Evolutionary conservation across 2,888 invertebrate species (phyloP), one percentile per base, ranked within the genome.

Genomic region (Galerucella calmariensis): DNA sequence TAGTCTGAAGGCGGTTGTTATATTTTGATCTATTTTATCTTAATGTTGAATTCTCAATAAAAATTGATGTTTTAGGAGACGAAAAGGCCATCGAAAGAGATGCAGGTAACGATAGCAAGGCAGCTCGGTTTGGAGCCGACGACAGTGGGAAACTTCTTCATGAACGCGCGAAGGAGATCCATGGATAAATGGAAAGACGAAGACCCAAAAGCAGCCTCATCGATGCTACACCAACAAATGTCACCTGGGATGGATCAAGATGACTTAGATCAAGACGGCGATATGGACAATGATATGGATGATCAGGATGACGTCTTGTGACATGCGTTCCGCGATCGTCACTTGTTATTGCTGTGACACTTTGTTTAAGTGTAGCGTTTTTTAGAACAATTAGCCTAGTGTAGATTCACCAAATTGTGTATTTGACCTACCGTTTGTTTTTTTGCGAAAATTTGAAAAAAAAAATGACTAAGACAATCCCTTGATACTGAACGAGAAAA

Each of bases 141-240:
- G 71, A 99, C 99, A 12, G 98, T 99, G 75, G 98, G 99, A 67
- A 99, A 99, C 88, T 99, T 99, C 91, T 99, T 99, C 90, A 99
- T 99, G 99, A 99, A 99, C 88, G 99, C 99, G n/a, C 92, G 99
- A 82, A 92, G 99, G 79, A 92, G 99, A 80, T 96, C 96, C 3
- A 96, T 96, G 95, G 99, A 99, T 89, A 99, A 98, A 86, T 99
- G 98, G 98, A 95, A 96, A 87, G 98, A 98, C 85, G 97, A 97
- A 84, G 96, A 94, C 82, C 94, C 93, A 69, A 92, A 92, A 80
- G 87, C 89, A 78, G 86, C 88, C 67, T 84, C 88, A 75, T 84
- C 83, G 68, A 81, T 87, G 51, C 82, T 87, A 46, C 88, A 88
- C 77, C 87, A 87, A 76, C 87, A 88, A 78, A 88, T 87, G 84